A percentile compares a stretch with the other conserved stretches of the same genome.
phyloP scores from a whole-genome alignment of 2,888 invertebrate genomes.

The Hedya salicella region DNA sequence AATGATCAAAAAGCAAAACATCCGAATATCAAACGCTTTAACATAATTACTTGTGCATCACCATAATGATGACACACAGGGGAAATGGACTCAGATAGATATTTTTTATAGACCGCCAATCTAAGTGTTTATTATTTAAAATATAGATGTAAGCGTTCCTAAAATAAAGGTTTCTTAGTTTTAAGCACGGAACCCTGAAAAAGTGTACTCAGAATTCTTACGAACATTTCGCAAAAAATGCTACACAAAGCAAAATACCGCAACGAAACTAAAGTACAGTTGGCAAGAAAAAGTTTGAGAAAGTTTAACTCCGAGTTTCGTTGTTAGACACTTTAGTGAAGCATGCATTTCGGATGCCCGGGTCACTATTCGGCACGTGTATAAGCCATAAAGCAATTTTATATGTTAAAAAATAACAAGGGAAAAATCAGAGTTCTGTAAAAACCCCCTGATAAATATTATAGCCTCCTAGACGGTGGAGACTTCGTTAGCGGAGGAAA shows the following conservation, averaged over 20 bases:
- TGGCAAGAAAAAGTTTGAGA: slow-evolving; percentile 18
- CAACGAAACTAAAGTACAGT: slow-evolving; percentile 27
- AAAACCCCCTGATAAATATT: too few species aligned
- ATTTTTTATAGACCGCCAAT: too few species aligned
- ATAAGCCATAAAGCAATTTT: not conserved
- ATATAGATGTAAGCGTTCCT: too few species aligned
- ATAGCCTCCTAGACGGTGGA: too few species aligned
- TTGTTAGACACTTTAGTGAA: slow-evolving; percentile 31
- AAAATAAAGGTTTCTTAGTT: too few species aligned
- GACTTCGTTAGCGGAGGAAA: too few species aligned
- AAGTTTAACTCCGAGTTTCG: slow-evolving; percentile 27
- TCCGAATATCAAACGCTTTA: too few species aligned
- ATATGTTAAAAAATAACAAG: not conserved
- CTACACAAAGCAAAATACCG: slow-evolving; percentile 5
- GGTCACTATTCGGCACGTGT: not conserved
- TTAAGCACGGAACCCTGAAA: not conserved
- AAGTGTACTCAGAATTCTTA: not conserved
- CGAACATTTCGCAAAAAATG: slow-evolving; percentile 6
- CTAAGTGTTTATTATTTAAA: too few species aligned
- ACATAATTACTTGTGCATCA: too few species aligned
- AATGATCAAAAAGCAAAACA: too few species aligned
- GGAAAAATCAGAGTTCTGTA: not conserved
- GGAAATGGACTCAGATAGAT: too few species aligned
- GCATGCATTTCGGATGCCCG: slow-evolving; percentile 16
- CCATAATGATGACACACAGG: too few species aligned